phyloP scores from a whole-genome alignment of 2,113 vertebrate genomes.

The Eira barbara region DNA sequence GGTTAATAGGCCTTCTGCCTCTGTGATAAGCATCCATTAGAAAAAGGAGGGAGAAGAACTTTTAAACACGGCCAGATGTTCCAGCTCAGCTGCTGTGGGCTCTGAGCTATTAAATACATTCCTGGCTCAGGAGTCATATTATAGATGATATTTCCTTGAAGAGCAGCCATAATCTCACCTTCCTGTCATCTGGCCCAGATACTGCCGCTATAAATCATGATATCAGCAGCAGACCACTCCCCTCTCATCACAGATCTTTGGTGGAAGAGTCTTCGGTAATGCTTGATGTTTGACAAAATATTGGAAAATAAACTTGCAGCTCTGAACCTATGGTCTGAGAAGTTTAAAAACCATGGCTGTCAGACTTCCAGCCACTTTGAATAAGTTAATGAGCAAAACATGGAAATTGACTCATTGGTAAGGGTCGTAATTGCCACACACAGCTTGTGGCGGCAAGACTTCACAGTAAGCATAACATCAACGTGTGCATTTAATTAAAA shows the following conservation, averaged over 20 bases:
- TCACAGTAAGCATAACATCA: background rate
- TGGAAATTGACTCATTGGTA: background rate
- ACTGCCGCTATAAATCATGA: background rate
- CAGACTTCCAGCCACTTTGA: background rate
- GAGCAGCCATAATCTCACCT: slow-evolving; percentile 23
- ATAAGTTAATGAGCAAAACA: background rate
- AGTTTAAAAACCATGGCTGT: background rate
- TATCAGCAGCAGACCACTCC: background rate
- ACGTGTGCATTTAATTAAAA: background rate
- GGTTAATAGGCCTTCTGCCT: slow-evolving; percentile 43
- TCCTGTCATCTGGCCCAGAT: slow-evolving; percentile 25
- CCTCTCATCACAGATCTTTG: slow-evolving; percentile 52
- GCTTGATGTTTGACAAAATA: background rate
- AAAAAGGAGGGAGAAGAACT: background rate
- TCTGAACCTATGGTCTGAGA: background rate
- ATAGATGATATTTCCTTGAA: slow-evolving; percentile 23
- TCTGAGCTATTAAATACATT: slow-evolving; percentile 37
- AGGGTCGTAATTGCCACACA: background rate
- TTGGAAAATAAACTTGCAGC: background rate
- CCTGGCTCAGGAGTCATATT: slow-evolving; percentile 50
- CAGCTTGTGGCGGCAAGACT: background rate
- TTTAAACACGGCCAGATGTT: background rate
- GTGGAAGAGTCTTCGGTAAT: slow-evolving; percentile 29
- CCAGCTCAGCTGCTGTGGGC: background rate
- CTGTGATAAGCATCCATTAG: slow-evolving; percentile 24